A percentile compares a stretch with the other conserved stretches of the same genome.
phyloP scores from a whole-genome alignment of 1,140 invertebrate genomes.

The Drosophila nigromelanica region DNA sequence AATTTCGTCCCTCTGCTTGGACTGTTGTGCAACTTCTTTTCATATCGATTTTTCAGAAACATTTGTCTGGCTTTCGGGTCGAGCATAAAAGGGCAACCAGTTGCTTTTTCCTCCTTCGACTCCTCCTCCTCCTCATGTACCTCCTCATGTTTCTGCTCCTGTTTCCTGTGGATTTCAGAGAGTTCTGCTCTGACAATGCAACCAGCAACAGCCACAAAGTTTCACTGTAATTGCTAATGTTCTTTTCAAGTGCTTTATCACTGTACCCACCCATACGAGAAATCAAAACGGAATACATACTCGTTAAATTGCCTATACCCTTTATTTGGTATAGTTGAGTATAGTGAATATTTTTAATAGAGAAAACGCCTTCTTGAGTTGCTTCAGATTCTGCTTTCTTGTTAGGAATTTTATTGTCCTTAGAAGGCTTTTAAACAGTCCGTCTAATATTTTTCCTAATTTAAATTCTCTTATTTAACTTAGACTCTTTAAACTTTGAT shows the following conservation, averaged over 20 bases:
- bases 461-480: too few relatives aligned
- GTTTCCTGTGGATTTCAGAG: slow-evolving; percentile 12
- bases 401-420: too few relatives aligned
- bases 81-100: slow-evolving; percentile 64
- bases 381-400: not conserved
- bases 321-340: not conserved
- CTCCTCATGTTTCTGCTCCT: not conserved
- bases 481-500: too few relatives aligned
- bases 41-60: slow-evolving; percentile 70
- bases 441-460: too few relatives aligned
- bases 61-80: slow-evolving; percentile 75
- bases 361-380: too few relatives aligned
- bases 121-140: not conserved
- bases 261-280: slow-evolving; percentile 6
- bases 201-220: slow-evolving; percentile 3
- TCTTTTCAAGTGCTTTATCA: slow-evolving; percentile 36
- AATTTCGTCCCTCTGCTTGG: not conserved
- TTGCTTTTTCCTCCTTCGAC: slow-evolving; percentile 37
- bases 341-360: too few relatives aligned
- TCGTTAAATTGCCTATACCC: slow-evolving; percentile 14
- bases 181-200: slow-evolving; percentile 34
- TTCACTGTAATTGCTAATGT: slow-evolving; percentile 30
- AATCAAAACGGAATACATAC: slow-evolving; percentile 15
- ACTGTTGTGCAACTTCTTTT: slow-evolving; percentile 59
- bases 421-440: too few relatives aligned